Evolutionary conservation across 2,113 vertebrate species (phyloP).

Genomic region (Dipodomys merriami): DNA sequence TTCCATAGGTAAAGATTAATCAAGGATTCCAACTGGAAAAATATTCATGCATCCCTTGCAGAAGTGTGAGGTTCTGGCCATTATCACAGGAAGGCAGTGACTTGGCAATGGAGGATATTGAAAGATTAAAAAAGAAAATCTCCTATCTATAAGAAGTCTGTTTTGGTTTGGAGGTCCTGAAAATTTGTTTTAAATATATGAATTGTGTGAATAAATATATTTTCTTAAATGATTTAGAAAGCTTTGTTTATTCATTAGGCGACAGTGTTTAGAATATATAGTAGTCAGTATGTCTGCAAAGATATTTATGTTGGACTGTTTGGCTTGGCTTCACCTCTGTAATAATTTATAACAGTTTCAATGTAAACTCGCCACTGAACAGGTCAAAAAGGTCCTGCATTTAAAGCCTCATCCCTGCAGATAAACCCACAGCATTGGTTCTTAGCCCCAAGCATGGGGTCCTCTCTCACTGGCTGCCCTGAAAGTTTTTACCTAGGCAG

Average conservation of each 20-base stretch:
- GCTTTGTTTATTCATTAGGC: conserved; percentile 91
- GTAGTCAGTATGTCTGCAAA: conserved; percentile 94
- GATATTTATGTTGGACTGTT: conserved; percentile 97
- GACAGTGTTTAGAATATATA: conserved; percentile 95
- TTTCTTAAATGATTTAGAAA: conserved; percentile 92
- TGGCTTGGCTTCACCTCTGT: conserved; percentile 94
- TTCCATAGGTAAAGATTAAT: conserved; percentile 82
- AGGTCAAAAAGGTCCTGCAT: conserved; percentile 92
- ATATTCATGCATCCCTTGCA: conserved; percentile 74
- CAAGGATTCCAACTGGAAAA: conserved; percentile 75
- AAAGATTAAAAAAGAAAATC: conserved; percentile 73
- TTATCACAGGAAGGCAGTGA: conserved; percentile 79
- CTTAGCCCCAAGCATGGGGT: conserved; percentile 75
- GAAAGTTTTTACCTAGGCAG: conserved; percentile 81
- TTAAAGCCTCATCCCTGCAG: conserved; percentile 88
- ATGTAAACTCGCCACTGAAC: conserved; percentile 96
- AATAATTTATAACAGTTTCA: conserved; percentile 98
- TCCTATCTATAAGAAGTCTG: conserved; percentile 79
- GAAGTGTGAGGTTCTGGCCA: conserved; percentile 74
- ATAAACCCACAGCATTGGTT: conserved; percentile 86
- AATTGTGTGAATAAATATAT: conserved; percentile 91
- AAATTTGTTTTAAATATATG: conserved; percentile 85
- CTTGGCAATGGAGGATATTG: conserved; percentile 76
- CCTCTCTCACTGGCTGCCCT: conserved; percentile 79
- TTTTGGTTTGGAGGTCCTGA: conserved; percentile 49